Evolutionary conservation across 35 echinoderm and acorn worm species (phyloP).

Genomic region (Lytechinus pictus): DNA sequence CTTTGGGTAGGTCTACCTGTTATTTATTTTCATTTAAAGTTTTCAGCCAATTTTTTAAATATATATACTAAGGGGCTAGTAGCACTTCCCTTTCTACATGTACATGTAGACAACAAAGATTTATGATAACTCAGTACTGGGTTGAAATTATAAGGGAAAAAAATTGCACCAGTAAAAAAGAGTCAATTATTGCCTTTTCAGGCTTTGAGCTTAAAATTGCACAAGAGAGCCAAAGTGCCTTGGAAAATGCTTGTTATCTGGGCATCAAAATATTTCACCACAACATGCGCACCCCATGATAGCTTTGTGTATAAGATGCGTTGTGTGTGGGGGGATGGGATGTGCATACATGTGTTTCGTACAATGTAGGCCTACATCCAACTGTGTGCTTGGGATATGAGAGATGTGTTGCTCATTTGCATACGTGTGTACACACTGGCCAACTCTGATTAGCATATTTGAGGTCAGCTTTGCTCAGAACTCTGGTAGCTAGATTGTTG

Average conservation of each 20-base stretch:
- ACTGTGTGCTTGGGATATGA: neutral
- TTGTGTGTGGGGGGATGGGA: neutral
- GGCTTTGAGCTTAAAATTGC: neutral
- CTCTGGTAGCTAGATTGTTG: neutral
- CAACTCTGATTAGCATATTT: slow-evolving; percentile 39
- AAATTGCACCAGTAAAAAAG: too few relatives aligned
- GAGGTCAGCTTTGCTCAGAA: slow-evolving; percentile 25
- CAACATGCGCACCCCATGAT: neutral
- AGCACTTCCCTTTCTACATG: too few relatives aligned
- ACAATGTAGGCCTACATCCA: neutral
- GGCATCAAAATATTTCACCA: neutral
- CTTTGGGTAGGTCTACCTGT: too few relatives aligned
- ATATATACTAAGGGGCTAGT: too few relatives aligned
- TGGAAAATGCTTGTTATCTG: neutral
- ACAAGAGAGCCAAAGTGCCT: neutral
- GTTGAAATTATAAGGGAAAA: too few relatives aligned
- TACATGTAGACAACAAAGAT: too few relatives aligned
- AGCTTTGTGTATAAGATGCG: slow-evolving; percentile 9
- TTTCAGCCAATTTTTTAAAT: too few relatives aligned
- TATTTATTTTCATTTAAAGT: too few relatives aligned
- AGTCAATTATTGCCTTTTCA: neutral
- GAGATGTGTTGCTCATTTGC: slow-evolving; percentile 40
- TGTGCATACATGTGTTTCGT: neutral
- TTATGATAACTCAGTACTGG: too few relatives aligned
- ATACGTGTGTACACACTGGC: slow-evolving; percentile 31